Percentiles rank a stretch among this genome's conserved stretches.
phyloP scores from a whole-genome alignment of 1,140 invertebrate species.

The Drosophila malerkotliana region DNA sequence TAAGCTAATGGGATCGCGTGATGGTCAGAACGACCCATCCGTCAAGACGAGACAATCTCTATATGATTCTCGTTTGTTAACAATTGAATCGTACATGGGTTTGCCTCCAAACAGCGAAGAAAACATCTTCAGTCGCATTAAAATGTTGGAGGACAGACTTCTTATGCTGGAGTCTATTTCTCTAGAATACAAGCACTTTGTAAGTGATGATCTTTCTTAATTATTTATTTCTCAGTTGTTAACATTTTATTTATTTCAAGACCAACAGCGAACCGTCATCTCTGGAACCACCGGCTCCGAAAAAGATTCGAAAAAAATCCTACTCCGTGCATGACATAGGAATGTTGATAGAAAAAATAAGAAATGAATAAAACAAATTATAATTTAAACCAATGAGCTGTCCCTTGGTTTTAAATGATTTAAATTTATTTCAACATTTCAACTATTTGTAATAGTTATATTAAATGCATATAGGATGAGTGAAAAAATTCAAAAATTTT shows the following conservation, averaged over 20 bases:
- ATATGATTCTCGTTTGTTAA: constrained; percentile 36
- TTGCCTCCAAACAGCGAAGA: constrained; percentile 84
- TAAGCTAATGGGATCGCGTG: constrained; percentile 85
- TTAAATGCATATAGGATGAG: constrained; percentile 56
- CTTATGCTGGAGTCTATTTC: constrained; percentile 88
- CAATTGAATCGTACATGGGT: constrained; percentile 58
- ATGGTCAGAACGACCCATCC: constrained; percentile 68
- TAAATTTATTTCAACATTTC: constrained; percentile 63
- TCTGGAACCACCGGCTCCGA: constrained; percentile 6
- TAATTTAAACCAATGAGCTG: constrained; percentile 21
- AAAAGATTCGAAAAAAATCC: constrained; percentile 32
- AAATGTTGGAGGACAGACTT: constrained; percentile 88
- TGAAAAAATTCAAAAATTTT: constrained; percentile 58
- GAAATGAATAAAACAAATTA: neutral
- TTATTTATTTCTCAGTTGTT: neutral
- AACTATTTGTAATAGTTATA: constrained; percentile 74
- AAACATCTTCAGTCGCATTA: constrained; percentile 87
- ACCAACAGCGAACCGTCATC: constrained; percentile 22
- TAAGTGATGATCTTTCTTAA: constrained; percentile 72
- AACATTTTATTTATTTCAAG: constrained; percentile 25
- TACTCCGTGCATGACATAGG: constrained; percentile 30
- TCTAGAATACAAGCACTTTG: constrained; percentile 88
- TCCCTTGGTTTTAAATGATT: constrained; percentile 39
- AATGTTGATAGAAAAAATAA: constrained; percentile 22
- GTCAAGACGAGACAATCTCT: constrained; percentile 15